Base-by-base conservation (phyloP, 2,888 invertebrate genomes). In the Dysmachus trigonus region DNA sequence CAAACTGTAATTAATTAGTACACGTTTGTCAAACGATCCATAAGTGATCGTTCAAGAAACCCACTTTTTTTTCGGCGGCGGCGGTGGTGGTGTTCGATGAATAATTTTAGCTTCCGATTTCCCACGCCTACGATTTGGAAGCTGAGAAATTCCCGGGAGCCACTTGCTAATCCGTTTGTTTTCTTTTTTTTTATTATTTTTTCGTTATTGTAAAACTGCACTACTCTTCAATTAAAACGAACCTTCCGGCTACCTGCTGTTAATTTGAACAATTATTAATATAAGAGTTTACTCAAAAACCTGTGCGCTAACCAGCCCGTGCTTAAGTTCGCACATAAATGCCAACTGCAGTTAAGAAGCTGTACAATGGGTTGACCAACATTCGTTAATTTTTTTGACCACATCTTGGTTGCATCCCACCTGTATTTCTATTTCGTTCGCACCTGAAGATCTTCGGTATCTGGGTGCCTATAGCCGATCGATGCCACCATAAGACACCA, bases 1-100 rank as follows among this genome's bases (percentile, higher is more conserved):
- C 91, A 92, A 92, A 92, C 91, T 91, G 90, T 91, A 91, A 92
- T 92, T 92, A 92, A 92, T 92, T 92, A 92, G 92, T 92, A 91
- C 91, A 90, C 91, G 90, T 91, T 91, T 92, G 92, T 92, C 92
- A 92, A 92, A 91, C 91, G 90, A 90, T 83, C 72, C 31, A 83
- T 83, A 83, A 83, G 72, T 83, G 72, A 87, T 88, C 84, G 83
- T 85, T 79, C 79, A 53, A 71, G 47, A 53, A 74, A 35, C 31
- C 33, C 38, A 74, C 76, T 53, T 74, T 73, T n/a, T 72, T 73
- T 73, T 74, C n/a, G 41, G 41, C 22, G n/a, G n/a, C n/a, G n/a
- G n/a, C n/a, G n/a, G n/a, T n/a, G n/a, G n/a, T n/a, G n/a, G n/a
- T n/a, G 30, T 7, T 18, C 41, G 47, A 15, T 33, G 33, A 31